phyloP scores from a whole-genome alignment of 2,113 vertebrate genomes.

The Onychorhynchus coronatus region DNA sequence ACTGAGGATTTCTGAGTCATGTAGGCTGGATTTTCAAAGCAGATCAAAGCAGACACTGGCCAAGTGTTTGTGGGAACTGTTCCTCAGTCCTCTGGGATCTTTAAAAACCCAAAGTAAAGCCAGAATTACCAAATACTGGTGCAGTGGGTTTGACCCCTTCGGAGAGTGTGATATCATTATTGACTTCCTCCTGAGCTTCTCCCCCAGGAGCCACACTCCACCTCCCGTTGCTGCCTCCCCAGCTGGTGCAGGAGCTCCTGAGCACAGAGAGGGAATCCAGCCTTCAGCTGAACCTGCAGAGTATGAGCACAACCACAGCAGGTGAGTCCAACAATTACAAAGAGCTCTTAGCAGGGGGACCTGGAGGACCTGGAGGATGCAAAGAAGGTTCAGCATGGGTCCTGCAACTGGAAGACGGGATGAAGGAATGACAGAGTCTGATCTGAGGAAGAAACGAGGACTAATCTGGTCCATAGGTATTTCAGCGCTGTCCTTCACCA shows the following conservation, averaged over 20 bases:
- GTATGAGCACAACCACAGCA: neutral
- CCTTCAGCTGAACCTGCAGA: neutral
- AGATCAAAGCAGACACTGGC: neutral
- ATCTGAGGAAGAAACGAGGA: neutral
- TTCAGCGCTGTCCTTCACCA: neutral
- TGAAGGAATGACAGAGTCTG: neutral
- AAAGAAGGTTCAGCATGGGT: neutral
- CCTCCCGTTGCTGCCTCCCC: neutral
- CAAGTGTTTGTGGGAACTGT: neutral
- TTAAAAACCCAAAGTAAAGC: neutral
- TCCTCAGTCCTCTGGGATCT: neutral
- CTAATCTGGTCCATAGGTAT: neutral
- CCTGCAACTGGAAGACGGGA: neutral
- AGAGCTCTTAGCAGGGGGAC: neutral
- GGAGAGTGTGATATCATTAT: neutral
- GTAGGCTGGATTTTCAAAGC: neutral
- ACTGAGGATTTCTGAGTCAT: fast-evolving
- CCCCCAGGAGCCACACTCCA: neutral
- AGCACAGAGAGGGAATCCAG: neutral
- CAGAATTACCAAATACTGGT: neutral
- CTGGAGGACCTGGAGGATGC: neutral
- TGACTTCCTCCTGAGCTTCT: neutral
- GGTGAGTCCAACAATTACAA: neutral
- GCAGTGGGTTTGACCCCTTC: neutral
- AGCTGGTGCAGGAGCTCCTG: neutral